phyloP scores from a whole-genome alignment of 2,113 vertebrate genomes.

The Phalacrocorax brasilianus region DNA sequence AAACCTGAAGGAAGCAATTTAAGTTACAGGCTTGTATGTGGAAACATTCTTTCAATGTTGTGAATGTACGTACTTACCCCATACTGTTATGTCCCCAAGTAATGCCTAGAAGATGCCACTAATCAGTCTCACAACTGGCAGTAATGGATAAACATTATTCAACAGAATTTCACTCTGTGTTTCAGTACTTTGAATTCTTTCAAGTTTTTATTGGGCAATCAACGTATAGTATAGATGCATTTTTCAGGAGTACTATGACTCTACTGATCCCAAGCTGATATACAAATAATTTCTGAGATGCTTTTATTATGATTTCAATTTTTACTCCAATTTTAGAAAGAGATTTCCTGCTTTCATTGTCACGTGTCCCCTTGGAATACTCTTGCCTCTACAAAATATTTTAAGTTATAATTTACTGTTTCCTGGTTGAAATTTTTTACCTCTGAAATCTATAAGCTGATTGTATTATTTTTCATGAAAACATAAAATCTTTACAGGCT shows the following conservation, averaged over 20 bases:
- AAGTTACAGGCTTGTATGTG: not conserved
- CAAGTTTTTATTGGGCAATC: not conserved
- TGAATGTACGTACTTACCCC: not conserved
- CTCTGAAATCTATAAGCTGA: constrained; percentile 1
- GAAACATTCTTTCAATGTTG: not conserved
- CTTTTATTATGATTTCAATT: not conserved
- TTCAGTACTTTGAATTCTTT: not conserved
- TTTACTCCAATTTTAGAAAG: not conserved
- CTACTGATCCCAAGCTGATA: not conserved
- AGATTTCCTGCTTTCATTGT: not conserved
- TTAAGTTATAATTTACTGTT: constrained; percentile 2
- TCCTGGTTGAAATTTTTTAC: not conserved
- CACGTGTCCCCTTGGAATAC: not conserved
- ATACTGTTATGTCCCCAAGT: not conserved
- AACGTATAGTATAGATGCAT: not conserved
- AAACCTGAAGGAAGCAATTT: not conserved
- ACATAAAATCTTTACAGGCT: constrained; percentile 25
- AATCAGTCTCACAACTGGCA: not conserved
- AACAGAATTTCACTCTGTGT: not conserved
- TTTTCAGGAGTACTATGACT: not conserved
- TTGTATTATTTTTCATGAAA: constrained; percentile 21
- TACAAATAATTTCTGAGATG: not conserved
- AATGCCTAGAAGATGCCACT: not conserved
- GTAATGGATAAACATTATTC: not conserved
- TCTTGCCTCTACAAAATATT: not conserved